Conservation (phyloP, 2,888 invertebrate species). For the Vannuccia rotundouncinata region DNA sequence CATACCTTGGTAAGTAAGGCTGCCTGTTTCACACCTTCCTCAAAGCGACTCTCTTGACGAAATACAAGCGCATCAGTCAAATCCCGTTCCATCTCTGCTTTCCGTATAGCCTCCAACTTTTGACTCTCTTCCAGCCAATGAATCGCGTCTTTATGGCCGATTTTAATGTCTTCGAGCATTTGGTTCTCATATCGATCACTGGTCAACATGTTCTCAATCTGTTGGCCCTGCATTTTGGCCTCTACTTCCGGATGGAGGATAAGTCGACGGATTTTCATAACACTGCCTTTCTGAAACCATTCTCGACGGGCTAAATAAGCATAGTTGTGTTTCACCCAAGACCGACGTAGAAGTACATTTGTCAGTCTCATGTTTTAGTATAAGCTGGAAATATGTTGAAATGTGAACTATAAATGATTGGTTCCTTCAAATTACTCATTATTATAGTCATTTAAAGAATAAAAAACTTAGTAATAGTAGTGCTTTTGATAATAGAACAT, state of each 20-base stretch:
- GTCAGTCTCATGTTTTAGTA: neutral
- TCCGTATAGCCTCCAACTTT: neutral
- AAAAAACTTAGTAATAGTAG: too few relatives aligned
- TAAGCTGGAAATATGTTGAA: too few relatives aligned
- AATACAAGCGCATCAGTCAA: constrained; percentile 18
- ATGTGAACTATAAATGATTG: too few relatives aligned
- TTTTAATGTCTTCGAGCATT: neutral
- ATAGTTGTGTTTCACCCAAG: neutral
- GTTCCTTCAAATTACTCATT: too few relatives aligned
- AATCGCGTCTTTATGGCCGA: neutral
- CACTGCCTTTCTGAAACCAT: neutral
- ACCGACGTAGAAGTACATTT: neutral
- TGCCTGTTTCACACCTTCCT: constrained; percentile 14
- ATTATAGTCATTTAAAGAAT: too few relatives aligned
- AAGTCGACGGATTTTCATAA: neutral
- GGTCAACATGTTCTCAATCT: neutral
- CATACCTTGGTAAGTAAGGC: constrained; percentile 25
- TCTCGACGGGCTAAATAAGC: neutral
- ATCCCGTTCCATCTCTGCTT: neutral
- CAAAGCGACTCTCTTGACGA: constrained; percentile 21
- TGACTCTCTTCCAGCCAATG: neutral
- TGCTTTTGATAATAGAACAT: too few relatives aligned
- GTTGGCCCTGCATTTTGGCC: neutral
- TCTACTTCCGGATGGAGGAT: neutral
- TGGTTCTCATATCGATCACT: neutral